A percentile compares a stretch with the other conserved stretches of the same genome.
Evolutionary conservation across 1,140 invertebrate genomes (phyloP).

Genomic region (Drosophila willistoni): DNA sequence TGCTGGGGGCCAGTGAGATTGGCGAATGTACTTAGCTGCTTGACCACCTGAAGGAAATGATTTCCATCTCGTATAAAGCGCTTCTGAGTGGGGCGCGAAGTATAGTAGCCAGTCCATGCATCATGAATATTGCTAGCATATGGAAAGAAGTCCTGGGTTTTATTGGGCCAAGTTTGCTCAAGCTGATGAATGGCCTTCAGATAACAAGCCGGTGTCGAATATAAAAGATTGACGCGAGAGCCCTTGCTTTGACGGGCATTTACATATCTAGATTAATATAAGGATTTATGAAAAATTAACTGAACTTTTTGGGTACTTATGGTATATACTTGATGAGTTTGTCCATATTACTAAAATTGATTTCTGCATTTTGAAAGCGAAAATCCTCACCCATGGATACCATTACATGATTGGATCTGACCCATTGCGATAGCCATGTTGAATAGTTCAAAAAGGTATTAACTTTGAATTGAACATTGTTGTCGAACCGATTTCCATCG

Average conservation of each 20-base stretch:
- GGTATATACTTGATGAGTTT: constrained; percentile 91
- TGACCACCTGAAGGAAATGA: constrained; percentile 89
- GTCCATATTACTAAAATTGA: constrained; percentile 95
- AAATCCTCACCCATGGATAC: constrained; percentile 98
- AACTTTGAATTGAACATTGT: constrained; percentile 88
- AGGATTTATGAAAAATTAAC: neutral
- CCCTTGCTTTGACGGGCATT: constrained; percentile 86
- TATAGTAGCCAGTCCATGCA: constrained; percentile 98
- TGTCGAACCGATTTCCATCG: constrained; percentile 89
- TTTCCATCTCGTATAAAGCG: constrained; percentile 91
- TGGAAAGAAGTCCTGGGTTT: constrained; percentile 95
- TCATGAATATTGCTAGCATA: constrained; percentile 92
- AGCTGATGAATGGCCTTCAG: constrained; percentile 90
- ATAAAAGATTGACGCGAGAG: constrained; percentile 84
- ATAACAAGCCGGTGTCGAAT: constrained; percentile 94
- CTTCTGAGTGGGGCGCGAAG: constrained; percentile 93
- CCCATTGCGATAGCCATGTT: constrained; percentile 84
- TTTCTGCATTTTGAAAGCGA: constrained; percentile 92
- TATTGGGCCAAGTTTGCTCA: constrained; percentile 87
- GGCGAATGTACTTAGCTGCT: constrained; percentile 84
- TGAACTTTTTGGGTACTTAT: neutral
- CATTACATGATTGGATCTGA: constrained; percentile 90
- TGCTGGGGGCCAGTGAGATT: constrained; percentile 31
- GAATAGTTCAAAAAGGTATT: constrained; percentile 85
- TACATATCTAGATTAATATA: constrained; percentile 83